phyloP scores from a whole-genome alignment of 2,797 vertebrate genomes.

The Australoheros facetus region DNA sequence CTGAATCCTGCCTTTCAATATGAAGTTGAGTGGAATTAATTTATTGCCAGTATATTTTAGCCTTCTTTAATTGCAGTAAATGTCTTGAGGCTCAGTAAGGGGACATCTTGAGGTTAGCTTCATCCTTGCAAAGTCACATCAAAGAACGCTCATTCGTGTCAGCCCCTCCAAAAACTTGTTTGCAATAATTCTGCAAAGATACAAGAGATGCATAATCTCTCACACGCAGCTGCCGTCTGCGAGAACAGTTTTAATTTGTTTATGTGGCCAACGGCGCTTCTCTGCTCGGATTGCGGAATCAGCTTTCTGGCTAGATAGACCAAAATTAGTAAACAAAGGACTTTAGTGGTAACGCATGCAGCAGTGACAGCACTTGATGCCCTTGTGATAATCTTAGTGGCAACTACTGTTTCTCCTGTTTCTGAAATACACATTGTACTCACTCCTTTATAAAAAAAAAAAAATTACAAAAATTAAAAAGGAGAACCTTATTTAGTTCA shows the following conservation, averaged over 20 bases:
- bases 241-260: constrained; percentile 63
- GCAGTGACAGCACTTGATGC: constrained; percentile 21
- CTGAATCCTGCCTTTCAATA: constrained; percentile 21
- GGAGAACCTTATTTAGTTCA: neutral
- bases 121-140: constrained; percentile 51
- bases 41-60: constrained; percentile 2
- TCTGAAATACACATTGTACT: neutral
- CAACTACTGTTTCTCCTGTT: constrained; percentile 18
- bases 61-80: constrained; percentile 17
- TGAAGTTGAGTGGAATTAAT: constrained; percentile 2
- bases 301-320: constrained; percentile 31
- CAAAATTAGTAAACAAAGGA: constrained; percentile 50
- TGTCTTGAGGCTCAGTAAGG: constrained; percentile 14
- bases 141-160: constrained; percentile 40
- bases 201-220: constrained; percentile 61
- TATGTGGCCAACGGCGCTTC: constrained; percentile 40
- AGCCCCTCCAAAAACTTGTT: constrained; percentile 8
- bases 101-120: constrained; percentile 40
- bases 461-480: neutral
- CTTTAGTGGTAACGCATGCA: constrained; percentile 8
- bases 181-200: constrained; percentile 46
- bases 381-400: constrained; percentile 34
- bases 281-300: constrained; percentile 24
- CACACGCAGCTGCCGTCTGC: constrained; percentile 48
- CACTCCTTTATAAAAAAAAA: neutral